Evolutionary conservation across 2,113 vertebrate genomes (phyloP), one percentile per base, ranked within the genome.

Genomic region (Stigmatopora nigra): DNA sequence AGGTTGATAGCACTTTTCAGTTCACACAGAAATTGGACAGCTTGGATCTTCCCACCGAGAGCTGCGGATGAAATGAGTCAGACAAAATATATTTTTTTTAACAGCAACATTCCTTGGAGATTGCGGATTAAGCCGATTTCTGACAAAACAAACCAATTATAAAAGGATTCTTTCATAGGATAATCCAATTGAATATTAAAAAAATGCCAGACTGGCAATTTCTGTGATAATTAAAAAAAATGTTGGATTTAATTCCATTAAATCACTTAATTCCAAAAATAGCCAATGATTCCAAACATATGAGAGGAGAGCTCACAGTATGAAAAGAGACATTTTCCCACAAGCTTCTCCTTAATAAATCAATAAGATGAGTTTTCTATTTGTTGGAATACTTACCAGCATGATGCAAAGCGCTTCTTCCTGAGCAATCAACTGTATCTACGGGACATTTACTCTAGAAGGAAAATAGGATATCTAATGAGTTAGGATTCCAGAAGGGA

Each of bases 321-420:
- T 31, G 4, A 56, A 56, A 35, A 35, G 41, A 73, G 38, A 69
- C 60, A 56, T 68, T 64, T 73, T 69, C 66, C 80, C 69, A 82
- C 20, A 7, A 64, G 16, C 25, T 73, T 47, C 13, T 48, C 55
- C 35, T 20, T 7, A 20, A 22, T 57, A 65, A 49, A 25, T 48
- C 6, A 63, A 22, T 65, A 16, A 63, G 20, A 45, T 70, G 63
- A 69, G 69, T 38, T 61, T 51, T 61, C 8, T 16, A 9, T 15
- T 55, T 47, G 46, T 1, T 25, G 61, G 68, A 60, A 69, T 41
- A 67, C 81, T 89, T 84, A 98, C 97, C 95, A 90, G 95, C 93
- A 15, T 95, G 92, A 84, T 99, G 97, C 64, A 99, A 89, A 63
- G 95, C 91, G 53, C 93, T 93, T 83, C 90, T 97, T 68, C 97